Base-by-base conservation (phyloP, 2,797 vertebrate genomes). In the Parambassis ranga region DNA sequence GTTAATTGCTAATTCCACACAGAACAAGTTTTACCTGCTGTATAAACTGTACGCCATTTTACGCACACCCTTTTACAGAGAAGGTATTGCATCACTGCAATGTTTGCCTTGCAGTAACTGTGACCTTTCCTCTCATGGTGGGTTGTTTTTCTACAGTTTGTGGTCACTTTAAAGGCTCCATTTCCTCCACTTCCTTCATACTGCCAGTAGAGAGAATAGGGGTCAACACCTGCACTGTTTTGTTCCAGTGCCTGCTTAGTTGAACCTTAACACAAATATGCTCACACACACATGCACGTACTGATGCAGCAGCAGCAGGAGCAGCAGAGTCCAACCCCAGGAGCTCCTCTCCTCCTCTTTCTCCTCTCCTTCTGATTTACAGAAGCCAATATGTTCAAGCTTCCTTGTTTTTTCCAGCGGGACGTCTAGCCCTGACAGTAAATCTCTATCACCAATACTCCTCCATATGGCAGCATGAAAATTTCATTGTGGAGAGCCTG, bases 401-500 rank as follows among this genome's bases (percentile, higher is more conserved):
- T 93, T 95, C 94, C 94, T 94, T 95, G 94, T 96, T 95, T 95
- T 93, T 93, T 96, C 94, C 94, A 92, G 90, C 87, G 93, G 94
- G 94, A 95, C 83, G 86, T 91, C 91, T 90, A 91, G 55, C 71
- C 55, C 93, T 91, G 92, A 94, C 94, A 94, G 94, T 97, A 96
- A 96, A 96, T 96, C 95, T 95, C 95, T 93, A 94, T 94, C 94
- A 95, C 95, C 81, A 93, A 94, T 95, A 94, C 93, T 93, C 93
- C 92, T 96, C 94, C 95, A 95, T 96, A 96, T 96, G 95, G 95
- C 94, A 94, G 93, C 95, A 96, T 96, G 94, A 95, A 96, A 94
- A 95, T 95, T 95, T 95, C 93, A 96, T 95, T 93, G 94, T 92
- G 89, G 86, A 91, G 88, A 92, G 94, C 95, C 94, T 75, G 90